A percentile compares a stretch with the other conserved stretches of the same genome.
Conservation (phyloP, 2,888 invertebrate species). For the Luperina nickerlii region DNA sequence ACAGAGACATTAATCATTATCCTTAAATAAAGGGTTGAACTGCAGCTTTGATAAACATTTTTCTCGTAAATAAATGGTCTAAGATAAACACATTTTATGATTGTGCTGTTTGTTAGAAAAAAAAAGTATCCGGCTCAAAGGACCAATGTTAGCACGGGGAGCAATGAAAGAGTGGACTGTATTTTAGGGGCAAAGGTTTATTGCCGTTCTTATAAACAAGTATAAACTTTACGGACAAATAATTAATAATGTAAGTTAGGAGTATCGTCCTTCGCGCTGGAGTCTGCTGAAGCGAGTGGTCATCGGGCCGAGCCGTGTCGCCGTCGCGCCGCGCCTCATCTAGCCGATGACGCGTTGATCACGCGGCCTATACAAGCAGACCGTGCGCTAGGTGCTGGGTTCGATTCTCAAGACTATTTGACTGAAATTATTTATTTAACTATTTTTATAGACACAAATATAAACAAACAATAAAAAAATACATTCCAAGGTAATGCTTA, state of each 20-base stretch:
- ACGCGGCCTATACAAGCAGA: neutral
- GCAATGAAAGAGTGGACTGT: no score
- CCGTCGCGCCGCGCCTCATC: neutral
- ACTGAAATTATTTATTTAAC: no score
- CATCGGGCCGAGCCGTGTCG: neutral
- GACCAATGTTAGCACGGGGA: no score
- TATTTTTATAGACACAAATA: no score
- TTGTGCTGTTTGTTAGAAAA: neutral
- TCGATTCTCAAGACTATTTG: no score
- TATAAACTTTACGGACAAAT: neutral
- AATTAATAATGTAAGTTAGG: neutral
- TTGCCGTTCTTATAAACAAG: no score
- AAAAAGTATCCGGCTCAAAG: no score
- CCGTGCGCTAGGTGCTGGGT: no score
- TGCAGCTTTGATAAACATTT: neutral
- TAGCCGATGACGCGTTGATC: neutral
- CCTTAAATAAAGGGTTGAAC: neutral
- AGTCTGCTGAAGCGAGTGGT: neutral
- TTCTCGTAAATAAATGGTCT: neutral
- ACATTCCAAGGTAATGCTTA: no score
- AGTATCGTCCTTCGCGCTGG: neutral
- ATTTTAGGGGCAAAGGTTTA: no score
- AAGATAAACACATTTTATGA: neutral
- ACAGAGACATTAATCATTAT: conserved; percentile 33
- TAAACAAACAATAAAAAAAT: no score